phyloP scores from a whole-genome alignment of 1,140 invertebrate species.

The Drosophila triauraria region DNA sequence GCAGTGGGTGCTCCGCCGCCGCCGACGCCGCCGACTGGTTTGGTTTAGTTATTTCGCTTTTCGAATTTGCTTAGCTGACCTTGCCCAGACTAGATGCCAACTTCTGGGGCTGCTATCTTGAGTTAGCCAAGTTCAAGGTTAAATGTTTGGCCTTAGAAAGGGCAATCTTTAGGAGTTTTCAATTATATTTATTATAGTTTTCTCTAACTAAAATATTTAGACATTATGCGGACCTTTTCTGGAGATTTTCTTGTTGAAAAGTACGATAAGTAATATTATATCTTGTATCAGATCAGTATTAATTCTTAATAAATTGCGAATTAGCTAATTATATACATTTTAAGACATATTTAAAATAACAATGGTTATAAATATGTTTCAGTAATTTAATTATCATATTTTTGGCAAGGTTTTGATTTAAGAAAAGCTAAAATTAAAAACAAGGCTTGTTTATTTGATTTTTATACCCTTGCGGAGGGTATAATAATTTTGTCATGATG shows the following conservation, averaged over 20 bases:
- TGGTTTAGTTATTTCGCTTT: constrained; percentile 45
- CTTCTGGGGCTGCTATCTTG: neutral
- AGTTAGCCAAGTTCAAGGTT: constrained; percentile 58
- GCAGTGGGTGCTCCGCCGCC: constrained; percentile 24
- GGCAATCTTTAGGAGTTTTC: neutral
- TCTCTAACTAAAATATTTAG: constrained; percentile 3
- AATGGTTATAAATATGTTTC: too few species aligned
- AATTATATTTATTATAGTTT: constrained; percentile 9
- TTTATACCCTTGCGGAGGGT: too few species aligned
- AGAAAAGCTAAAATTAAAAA: too few species aligned
- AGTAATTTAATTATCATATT: too few species aligned
- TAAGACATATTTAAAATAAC: too few species aligned
- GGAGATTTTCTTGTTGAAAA: neutral
- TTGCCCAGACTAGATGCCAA: constrained; percentile 41
- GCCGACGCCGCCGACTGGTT: constrained; percentile 25
- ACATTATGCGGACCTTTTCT: neutral
- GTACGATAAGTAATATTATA: neutral
- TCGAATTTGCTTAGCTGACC: constrained; percentile 57
- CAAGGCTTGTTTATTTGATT: too few species aligned
- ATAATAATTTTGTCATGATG: too few species aligned
- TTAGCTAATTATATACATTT: too few species aligned
- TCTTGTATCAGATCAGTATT: too few species aligned
- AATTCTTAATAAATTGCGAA: too few species aligned
- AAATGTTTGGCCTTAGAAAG: constrained; percentile 8
- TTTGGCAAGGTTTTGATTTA: too few species aligned